Base-by-base conservation (phyloP, 2,797 vertebrate genomes). In the Euphonia xanthogaster region DNA sequence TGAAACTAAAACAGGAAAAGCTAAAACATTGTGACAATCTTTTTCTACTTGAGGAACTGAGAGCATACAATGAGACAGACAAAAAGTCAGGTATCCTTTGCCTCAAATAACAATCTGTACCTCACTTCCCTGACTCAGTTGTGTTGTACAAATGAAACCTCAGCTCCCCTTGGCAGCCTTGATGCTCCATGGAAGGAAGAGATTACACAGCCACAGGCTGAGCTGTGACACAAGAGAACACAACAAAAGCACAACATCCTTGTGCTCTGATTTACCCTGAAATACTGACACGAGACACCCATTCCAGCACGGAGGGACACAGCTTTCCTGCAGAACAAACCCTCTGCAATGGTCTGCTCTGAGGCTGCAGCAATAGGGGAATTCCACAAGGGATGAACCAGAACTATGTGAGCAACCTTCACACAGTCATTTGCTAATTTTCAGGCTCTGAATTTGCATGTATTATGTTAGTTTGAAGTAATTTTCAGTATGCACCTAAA, bases 341-440 rank as follows among this genome's bases (percentile, higher is more conserved):
- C 2, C 2, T 5, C 30, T 7, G 16, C 20, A 12, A 1, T 2
- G 16, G 37, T 0, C 0, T 1, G 6, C 10, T 13, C 21, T 35
- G 53, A 88, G 50, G 51, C 24, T 91, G 66, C 9, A 81, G 55
- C 54, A 66, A 67, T 0, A 58, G 0, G 7, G 17, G 37, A n/a
- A 61, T 15, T 21, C 33, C 67, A 16, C 9, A 53, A 48, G 60
- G 3, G 11, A 28, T 75, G 35, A 77, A 51, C 23, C 18, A 8
- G 12, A 65, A 20, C 17, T 18, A 18, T 0, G 0, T 2, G 1
- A 81, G 30, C 67, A 61, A 54, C 30, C 20, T 30, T 35, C 31
- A 12, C 2, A 9, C 0, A n/a, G 14, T 6, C 1, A 2, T n/a
- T n/a, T 48, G 37, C 33, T 25, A 18, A 74, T 44, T 87, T 63